Conservation (phyloP, 1,140 invertebrate species). For the Muscidifurax raptorellus region DNA sequence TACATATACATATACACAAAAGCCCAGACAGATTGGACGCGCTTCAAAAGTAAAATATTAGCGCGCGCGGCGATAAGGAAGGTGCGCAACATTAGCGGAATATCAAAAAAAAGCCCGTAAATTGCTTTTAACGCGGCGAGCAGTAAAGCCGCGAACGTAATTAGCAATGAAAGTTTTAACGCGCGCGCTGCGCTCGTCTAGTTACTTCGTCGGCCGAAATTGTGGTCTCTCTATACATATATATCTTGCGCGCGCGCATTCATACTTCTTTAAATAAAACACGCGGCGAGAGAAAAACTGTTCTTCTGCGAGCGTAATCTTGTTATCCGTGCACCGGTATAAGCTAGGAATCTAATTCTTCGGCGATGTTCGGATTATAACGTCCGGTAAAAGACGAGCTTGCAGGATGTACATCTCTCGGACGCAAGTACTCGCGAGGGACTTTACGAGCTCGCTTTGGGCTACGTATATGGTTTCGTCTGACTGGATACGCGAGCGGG, state of each 20-base stretch:
- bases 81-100: background rate
- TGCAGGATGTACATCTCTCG: background rate
- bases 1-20: background rate
- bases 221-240: no score
- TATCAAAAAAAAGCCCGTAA: background rate
- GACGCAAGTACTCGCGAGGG: no score
- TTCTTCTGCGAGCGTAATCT: no score
- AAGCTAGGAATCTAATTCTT: background rate
- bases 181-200: no score
- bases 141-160: conserved; percentile 36
- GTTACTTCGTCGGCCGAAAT: background rate
- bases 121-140: conserved; percentile 15
- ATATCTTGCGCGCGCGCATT: background rate
- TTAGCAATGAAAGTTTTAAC: conserved; percentile 44
- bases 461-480: background rate
- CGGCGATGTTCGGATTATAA: background rate
- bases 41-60: conserved; percentile 13
- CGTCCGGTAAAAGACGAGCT: background rate
- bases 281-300: background rate
- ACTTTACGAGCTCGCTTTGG: background rate
- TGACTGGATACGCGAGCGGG: background rate
- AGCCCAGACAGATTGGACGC: conserved; percentile 27
- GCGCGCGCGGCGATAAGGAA: background rate
- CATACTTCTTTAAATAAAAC: background rate
- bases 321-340: background rate